Conservation (phyloP, 2,113 vertebrate species). For the Calypte anna region DNA sequence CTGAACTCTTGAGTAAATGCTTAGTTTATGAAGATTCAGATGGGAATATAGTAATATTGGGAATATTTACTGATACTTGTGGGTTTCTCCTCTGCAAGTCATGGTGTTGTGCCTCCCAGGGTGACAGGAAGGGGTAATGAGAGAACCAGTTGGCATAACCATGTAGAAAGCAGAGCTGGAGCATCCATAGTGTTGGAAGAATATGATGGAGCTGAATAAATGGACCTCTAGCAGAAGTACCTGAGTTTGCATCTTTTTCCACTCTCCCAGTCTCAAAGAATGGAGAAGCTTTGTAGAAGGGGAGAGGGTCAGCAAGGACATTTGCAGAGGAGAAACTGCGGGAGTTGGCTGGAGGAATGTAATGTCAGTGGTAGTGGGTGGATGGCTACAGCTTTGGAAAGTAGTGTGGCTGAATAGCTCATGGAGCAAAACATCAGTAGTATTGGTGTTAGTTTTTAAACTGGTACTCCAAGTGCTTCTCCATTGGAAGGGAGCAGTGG, state of each 20-base stretch:
- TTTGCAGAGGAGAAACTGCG: neutral
- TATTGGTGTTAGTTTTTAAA: neutral
- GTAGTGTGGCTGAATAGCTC: accelerated
- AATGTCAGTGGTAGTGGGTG: neutral
- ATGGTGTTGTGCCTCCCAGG: accelerated
- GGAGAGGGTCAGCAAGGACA: neutral
- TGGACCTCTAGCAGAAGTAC: neutral
- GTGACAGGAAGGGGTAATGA: neutral
- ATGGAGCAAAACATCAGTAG: neutral
- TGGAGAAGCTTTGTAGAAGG: neutral
- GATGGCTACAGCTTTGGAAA: neutral
- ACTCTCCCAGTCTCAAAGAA: neutral
- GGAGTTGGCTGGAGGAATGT: neutral
- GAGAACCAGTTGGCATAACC: neutral
- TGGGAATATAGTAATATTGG: neutral
- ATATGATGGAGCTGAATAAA: neutral
- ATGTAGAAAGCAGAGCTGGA: neutral
- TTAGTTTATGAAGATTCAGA: neutral
- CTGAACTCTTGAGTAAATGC: neutral
- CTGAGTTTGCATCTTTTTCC: neutral
- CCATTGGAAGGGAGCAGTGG: neutral
- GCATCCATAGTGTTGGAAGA: accelerated
- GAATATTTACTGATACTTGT: neutral
- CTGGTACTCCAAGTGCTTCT: too few relatives aligned
- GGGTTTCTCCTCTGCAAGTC: neutral